Evolutionary conservation across 1,140 invertebrate genomes (phyloP).

Genomic region (Thaumatotibia leucotreta): DNA sequence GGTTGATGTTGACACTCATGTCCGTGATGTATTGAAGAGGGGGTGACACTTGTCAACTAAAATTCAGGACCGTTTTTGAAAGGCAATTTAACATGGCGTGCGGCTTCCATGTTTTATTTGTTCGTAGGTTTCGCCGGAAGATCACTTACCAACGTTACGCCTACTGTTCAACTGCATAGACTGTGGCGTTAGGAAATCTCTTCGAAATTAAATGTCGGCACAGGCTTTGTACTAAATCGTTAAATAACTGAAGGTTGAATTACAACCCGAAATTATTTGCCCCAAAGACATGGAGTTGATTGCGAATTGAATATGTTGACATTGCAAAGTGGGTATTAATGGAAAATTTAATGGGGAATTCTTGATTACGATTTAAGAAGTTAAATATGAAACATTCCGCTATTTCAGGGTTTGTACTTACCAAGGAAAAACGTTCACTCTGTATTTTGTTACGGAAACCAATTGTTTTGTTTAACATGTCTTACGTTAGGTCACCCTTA

Average conservation of each 20-base stretch:
- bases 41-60: too few species aligned
- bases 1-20: too few species aligned
- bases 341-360: neutral
- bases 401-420: too few species aligned
- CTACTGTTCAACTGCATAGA: neutral
- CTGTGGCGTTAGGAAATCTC: neutral
- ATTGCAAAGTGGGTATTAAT: neutral
- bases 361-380: neutral
- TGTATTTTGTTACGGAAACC: too few species aligned
- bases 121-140: too few species aligned
- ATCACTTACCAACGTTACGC: neutral
- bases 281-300: neutral
- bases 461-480: too few species aligned
- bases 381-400: neutral
- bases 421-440: too few species aligned
- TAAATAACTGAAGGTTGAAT: neutral
- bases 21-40: too few species aligned
- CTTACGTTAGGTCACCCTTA: too few species aligned
- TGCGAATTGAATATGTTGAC: neutral
- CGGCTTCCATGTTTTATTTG: too few species aligned
- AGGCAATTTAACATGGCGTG: too few species aligned
- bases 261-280: neutral
- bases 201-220: conserved; percentile 5
- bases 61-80: too few species aligned
- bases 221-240: conserved; percentile 8